A percentile compares a stretch with the other conserved stretches of the same genome.
These are phyloP conservation scores for Salpingus planirostris DNA, from an alignment of 2,888 invertebrate genomes.

Conservation along the genomic window DNA sequence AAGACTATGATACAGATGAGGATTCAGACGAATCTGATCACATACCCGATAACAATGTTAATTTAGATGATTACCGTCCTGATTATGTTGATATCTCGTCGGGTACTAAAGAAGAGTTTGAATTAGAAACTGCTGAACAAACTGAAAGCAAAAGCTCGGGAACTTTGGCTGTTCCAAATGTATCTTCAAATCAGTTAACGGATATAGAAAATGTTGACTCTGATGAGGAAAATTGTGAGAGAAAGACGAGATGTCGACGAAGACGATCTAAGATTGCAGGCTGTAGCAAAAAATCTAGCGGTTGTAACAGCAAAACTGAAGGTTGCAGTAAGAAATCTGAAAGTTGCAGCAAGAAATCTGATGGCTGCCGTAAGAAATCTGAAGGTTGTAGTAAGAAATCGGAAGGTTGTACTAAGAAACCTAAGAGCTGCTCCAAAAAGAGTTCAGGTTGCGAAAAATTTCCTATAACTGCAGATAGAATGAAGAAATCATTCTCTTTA, in stretches of 20 bases:
- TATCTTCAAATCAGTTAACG: slow-evolving; percentile 10
- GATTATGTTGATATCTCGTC: slow-evolving; percentile 5
- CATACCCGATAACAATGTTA: slow-evolving; percentile 15
- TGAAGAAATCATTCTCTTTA: background rate
- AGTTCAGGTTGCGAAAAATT: too few species aligned
- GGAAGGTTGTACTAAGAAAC: too few species aligned
- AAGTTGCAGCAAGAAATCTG: too few species aligned
- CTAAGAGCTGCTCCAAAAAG: too few species aligned
- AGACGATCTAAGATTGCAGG: background rate
- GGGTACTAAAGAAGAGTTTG: background rate
- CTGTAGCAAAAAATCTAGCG: background rate
- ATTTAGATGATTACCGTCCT: slow-evolving; percentile 10
- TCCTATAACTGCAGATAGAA: background rate
- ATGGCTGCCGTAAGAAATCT: too few species aligned
- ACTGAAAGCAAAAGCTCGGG: background rate
- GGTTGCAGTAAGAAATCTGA: too few species aligned
- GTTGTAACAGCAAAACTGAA: background rate
- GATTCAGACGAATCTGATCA: slow-evolving; percentile 17
- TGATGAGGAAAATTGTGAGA: background rate
- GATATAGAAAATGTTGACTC: slow-evolving; percentile 8
- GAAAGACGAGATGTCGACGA: background rate
- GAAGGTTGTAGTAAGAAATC: too few species aligned
- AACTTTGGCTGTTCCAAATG: slow-evolving; percentile 13
- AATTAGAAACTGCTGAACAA: background rate
- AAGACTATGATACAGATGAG: slow-evolving; percentile 26